Base-by-base conservation (phyloP, 2,888 invertebrate species). In the Caenorhabditis parvicauda region DNA sequence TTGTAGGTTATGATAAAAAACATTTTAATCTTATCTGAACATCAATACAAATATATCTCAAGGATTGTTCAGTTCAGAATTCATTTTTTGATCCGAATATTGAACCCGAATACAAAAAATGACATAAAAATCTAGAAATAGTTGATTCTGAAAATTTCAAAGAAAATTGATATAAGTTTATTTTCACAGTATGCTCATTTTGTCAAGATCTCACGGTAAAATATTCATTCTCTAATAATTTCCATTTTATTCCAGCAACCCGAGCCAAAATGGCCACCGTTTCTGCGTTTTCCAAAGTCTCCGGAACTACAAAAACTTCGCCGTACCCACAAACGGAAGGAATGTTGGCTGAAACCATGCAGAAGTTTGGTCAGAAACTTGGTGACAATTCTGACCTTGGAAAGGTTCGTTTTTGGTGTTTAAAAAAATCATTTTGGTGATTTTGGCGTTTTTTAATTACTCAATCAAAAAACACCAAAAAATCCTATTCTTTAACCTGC, bases 251-350 rank as follows among this genome's bases (percentile, higher is more conserved):
- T 73, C 41, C 74, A 84, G 86, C 85, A 25, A 84, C 85, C n/a
- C 81, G 86, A 61, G 84, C 86, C 19, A 86, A 85, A 75, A 77
- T 86, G 75, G 82, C 83, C 52, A 83, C 85, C 4, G 79, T 82
- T 54, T 83, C 82, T 54, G 82, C 84, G 61, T 91, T 96, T 78
- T 93, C 93, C 79, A 98, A 96, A 85, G 86, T 98, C 90, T 66
- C 75, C 39, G 74, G 72, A n/a, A 67, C 70, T 17, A 62, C 67
- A 28, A 70, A 67, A 48, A 91, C 91, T 69, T 90, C 91, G 82
- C 91, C 94, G 42, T 99, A 99, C 84, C 96, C 96, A 47, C 98
- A 98, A 83, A 95, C 98, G 0, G 98, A 98, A 84, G 96, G 96
- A 49, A 89, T 90, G 38, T 87, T 98, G 32, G 95, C 94, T 1